Base-by-base conservation (phyloP, 2,888 invertebrate species). In the Bellardia bayeri region DNA sequence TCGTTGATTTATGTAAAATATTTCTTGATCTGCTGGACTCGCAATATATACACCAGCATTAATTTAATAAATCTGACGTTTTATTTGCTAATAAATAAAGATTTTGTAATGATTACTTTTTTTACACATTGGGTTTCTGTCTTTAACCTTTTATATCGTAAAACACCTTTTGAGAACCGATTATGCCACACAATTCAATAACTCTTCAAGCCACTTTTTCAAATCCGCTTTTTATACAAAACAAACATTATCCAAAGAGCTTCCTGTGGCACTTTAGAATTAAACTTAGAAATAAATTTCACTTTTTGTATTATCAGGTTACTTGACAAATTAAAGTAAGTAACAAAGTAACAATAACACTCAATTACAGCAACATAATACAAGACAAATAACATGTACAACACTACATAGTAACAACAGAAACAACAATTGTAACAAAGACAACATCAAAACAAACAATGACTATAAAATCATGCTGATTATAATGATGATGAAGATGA, bases 371-470 rank as follows among this genome's bases (percentile, higher is more conserved):
- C 42, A 37, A 33, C 16, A 63, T 72, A 51, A 61, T 5, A 56
- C 68, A 45, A 45, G 33, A 68, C 56, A 66, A 78, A 68, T 42
- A 66, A 78, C 33, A 33, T 7, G 14, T 30, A 63, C 13, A 74
- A 58, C 74, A 58, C 6, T 11, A n/a, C n/a, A n/a, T n/a, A 9
- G 37, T 37, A 5, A 7, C n/a, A 51, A 51, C 30, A 64, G 6
- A 11, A 58, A 33, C 30, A 63, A 64, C n/a, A 74, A 72, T n/a
- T 64, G 30, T 45, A 42, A 56, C 42, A 72, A 30, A 42, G 13
- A 56, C 37, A 54, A 78, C 75, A 78, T 63, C 42, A 58, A 61
- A 63, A 58, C 2, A 71, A 79, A 79, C 79, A 84, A 84, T 79
- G 68, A 84, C 68, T 74, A 61, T 56, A 14, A 84, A 68, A 68